Evolutionary conservation across 2,888 invertebrate genomes (phyloP).

Genomic region (Acanthoscelides obtectus): DNA sequence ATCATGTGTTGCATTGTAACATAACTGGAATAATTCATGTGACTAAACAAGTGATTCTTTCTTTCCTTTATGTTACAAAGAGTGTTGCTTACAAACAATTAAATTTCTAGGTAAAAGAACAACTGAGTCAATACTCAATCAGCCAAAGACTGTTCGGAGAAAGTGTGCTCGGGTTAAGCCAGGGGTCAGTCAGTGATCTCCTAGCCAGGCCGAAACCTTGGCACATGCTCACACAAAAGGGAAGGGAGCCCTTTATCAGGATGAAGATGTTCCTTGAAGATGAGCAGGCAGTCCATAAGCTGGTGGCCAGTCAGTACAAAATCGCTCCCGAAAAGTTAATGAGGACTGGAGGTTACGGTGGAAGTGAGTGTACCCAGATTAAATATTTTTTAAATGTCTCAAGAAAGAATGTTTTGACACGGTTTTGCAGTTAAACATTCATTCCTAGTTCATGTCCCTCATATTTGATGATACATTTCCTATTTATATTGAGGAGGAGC

Average conservation of each 20-base stretch:
- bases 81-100: too few species aligned
- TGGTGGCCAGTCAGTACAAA: slow-evolving; percentile 96
- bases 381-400: not conserved
- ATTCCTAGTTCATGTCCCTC: not conserved
- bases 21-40: too few species aligned
- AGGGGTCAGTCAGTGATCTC: slow-evolving; percentile 96
- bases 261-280: slow-evolving; percentile 98
- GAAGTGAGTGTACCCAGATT: slow-evolving; percentile 57
- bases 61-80: too few species aligned
- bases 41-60: too few species aligned
- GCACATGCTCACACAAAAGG: slow-evolving; percentile 98
- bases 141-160: slow-evolving; percentile 98
- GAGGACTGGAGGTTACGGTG: slow-evolving; percentile 92
- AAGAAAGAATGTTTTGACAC: too few species aligned
- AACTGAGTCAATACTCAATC: slow-evolving; percentile 91
- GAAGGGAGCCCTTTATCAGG: slow-evolving; percentile 92
- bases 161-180: slow-evolving; percentile 92
- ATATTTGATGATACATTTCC: not conserved
- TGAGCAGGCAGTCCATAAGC: slow-evolving; percentile 90
- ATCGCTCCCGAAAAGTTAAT: slow-evolving; percentile 96
- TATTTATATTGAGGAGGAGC: too few species aligned
- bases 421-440: not conserved
- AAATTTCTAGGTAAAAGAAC: slow-evolving; percentile 61
- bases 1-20: too few species aligned
- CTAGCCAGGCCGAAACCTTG: slow-evolving; percentile 97